phyloP scores from a whole-genome alignment of 2,113 vertebrate species.

The Platysternon megacephalum region DNA sequence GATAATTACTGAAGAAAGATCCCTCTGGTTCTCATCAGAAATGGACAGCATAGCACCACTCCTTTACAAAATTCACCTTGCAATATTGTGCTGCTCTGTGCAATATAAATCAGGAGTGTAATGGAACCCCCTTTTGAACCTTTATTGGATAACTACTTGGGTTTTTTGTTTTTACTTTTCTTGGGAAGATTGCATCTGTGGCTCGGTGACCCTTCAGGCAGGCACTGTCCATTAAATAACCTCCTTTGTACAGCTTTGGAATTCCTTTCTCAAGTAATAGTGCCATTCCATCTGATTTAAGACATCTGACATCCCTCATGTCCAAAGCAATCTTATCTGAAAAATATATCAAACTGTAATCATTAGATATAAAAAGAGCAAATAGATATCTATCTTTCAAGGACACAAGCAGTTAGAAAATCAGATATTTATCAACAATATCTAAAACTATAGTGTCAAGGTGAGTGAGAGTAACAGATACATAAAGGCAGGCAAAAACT shows the following conservation, averaged over 20 bases:
- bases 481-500: not conserved
- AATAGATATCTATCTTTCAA: not conserved
- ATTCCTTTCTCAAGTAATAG: not conserved
- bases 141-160: not conserved
- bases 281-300: not conserved
- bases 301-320: not conserved
- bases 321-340: not conserved
- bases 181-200: no score
- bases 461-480: not conserved
- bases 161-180: no score
- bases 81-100: not conserved
- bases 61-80: not conserved
- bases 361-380: not conserved
- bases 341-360: not conserved
- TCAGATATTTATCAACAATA: not conserved
- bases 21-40: not conserved
- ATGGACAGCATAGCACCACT: no score
- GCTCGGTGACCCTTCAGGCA: no score
- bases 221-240: not conserved
- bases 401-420: not conserved
- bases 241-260: not conserved
- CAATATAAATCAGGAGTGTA: not conserved
- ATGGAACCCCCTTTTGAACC: not conserved
- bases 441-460: not conserved
- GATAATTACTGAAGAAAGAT: not conserved